phyloP scores from a whole-genome alignment of 92 coral and sea anemone genomes.

The Zoanthus sansibaricus region DNA sequence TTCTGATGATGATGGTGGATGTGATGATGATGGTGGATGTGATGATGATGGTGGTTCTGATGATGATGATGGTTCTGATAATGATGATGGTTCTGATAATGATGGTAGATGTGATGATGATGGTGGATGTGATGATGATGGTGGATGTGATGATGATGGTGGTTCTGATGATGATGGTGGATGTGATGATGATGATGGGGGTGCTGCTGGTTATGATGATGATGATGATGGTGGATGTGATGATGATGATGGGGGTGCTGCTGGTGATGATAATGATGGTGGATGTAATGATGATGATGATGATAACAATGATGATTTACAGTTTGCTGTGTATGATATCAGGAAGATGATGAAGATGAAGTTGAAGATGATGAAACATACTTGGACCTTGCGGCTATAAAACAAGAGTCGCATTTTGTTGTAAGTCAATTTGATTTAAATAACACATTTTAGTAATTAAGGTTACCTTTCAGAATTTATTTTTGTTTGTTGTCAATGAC shows the following conservation, averaged over 20 bases:
- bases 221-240: not conserved
- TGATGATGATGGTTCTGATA: not conserved
- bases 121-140: not conserved
- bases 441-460: not conserved
- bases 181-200: not conserved
- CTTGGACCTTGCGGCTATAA: constrained; percentile 92
- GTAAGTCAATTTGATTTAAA: constrained; percentile 43
- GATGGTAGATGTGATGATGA: not conserved
- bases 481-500: no score
- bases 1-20: no score
- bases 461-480: no score
- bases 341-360: constrained; percentile 93
- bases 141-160: not conserved
- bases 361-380: constrained; percentile 94
- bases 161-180: not conserved
- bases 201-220: not conserved
- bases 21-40: no score
- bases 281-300: not conserved
- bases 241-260: not conserved
- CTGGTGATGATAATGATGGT: not conserved
- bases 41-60: not conserved
- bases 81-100: not conserved
- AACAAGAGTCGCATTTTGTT: constrained; percentile 78
- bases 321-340: not conserved
- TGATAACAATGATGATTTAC: not conserved